Evolutionary conservation across 2,888 invertebrate species (phyloP), one percentile per base, ranked within the genome.

Genomic region (Nymphalis polychloros): DNA sequence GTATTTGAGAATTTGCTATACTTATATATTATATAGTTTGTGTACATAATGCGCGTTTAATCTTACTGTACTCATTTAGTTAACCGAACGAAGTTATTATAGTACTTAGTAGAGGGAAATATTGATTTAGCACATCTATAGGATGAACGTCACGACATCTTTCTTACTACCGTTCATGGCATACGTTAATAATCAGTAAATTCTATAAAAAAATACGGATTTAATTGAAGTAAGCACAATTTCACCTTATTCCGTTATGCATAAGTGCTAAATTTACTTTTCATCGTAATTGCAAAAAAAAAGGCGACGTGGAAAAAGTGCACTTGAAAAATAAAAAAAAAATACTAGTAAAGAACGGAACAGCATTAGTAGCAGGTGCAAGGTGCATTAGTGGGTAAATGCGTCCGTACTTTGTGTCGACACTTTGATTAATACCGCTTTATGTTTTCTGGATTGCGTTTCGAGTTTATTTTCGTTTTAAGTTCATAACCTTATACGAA

Each of bases 331-430:
- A 68, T 64, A 35, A 52, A 59, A 55, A 57, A 57, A 35, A 35
- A 6, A 13, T 16, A 10, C n/a, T 2, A 49, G 49, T 35, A 27
- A 27, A 46, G 23, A 63, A 67, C 53, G 68, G 68, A 75, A 77
- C 73, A 57, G 76, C 76, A 73, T 75, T 64, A 67, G 71, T 50
- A 71, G 74, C 82, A 81, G 82, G 82, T 82, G 82, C 72, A 75
- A 67, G 71, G 72, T 75, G 78, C 82, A 81, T 82, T 83, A 84
- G 78, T 64, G 68, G 79, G 75, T 79, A 80, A 83, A 80, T 80
- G 82, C 78, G 75, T 75, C 75, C 77, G 76, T 76, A 74, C 76
- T 79, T 72, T 67, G 71, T 72, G 61, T 68, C 73, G 80, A 79
- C 81, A 76, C 75, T 70, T 73, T 72, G 74, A 73, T 73, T 74